These are phyloP conservation scores for Rhingia rostrata DNA, from an alignment of 2,888 invertebrate species.

Conservation along the genomic window DNA sequence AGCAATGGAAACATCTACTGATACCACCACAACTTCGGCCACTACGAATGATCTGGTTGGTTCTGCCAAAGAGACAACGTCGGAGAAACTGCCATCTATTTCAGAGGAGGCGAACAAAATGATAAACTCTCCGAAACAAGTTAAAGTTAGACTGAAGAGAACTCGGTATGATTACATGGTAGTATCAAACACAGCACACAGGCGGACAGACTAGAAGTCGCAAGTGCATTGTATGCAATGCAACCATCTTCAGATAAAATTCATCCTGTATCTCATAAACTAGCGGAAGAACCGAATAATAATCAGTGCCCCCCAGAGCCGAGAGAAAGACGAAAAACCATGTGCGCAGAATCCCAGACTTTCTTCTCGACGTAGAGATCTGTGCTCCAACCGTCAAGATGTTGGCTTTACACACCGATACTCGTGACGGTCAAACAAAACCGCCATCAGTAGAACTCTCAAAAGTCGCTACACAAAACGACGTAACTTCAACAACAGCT, in stretches of 20 bases:
- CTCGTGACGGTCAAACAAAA: too few species aligned
- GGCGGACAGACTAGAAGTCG: constrained; percentile 24
- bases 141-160: constrained; percentile 48
- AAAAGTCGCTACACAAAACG: too few species aligned
- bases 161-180: constrained; percentile 22
- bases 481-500: not conserved
- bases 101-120: too few species aligned
- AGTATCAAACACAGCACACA: constrained; percentile 22
- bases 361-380: constrained; percentile 43
- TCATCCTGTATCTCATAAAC: too few species aligned
- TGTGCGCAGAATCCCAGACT: constrained; percentile 50
- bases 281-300: constrained; percentile 18
- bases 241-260: constrained; percentile 20
- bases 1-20: not conserved
- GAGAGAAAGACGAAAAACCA: constrained; percentile 56
- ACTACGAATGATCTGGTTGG: constrained; percentile 21
- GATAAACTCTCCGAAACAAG: constrained; percentile 3
- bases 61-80: not conserved
- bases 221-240: constrained; percentile 5
- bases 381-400: constrained; percentile 26
- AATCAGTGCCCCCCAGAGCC: not conserved
- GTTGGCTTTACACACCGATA: too few species aligned
- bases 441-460: not conserved
- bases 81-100: not conserved
- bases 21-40: constrained; percentile 3